phyloP scores from a whole-genome alignment of 1,140 invertebrate genomes.

The Aporrectodea caliginosa region DNA sequence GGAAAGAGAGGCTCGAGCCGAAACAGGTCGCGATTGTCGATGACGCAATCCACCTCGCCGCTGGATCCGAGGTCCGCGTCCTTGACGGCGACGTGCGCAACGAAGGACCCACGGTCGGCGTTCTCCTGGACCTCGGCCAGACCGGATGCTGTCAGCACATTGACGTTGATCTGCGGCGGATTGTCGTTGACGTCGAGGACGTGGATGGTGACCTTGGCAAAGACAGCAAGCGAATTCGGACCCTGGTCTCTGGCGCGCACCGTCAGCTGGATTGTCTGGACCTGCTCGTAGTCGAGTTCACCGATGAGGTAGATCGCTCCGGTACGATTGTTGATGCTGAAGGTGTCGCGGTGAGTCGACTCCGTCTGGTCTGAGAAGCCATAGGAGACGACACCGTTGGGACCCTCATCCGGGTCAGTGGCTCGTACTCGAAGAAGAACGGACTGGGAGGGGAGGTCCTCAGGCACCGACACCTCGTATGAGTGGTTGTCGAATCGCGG shows the following conservation, averaged over 20 bases:
- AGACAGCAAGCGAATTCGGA: background rate
- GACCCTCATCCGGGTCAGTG: slow-evolving; percentile 21
- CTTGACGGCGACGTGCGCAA: slow-evolving; percentile 11
- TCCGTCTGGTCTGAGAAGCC: background rate
- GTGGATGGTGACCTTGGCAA: slow-evolving; percentile 5
- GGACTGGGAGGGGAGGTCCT: slow-evolving; percentile 1
- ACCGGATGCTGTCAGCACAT: background rate
- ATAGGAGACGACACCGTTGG: background rate
- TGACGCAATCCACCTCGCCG: slow-evolving; percentile 11
- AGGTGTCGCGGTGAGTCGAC: slow-evolving; percentile 1
- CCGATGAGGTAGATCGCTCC: slow-evolving; percentile 19
- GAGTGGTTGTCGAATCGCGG: slow-evolving; percentile 1
- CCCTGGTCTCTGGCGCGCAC: background rate
- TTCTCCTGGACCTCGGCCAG: background rate
- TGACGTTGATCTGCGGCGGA: slow-evolving; percentile 12
- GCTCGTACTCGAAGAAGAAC: slow-evolving; percentile 16
- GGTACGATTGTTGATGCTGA: slow-evolving; percentile 17
- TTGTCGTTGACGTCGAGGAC: slow-evolving; percentile 26
- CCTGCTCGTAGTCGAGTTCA: background rate
- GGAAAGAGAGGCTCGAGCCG: background rate
- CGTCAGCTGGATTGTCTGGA: background rate
- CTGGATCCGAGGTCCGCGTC: slow-evolving; percentile 5
- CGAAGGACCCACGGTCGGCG: slow-evolving; percentile 8
- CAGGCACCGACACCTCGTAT: background rate
- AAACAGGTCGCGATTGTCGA: background rate